Conservation (phyloP, 1,140 invertebrate species). For the Apis florea region DNA sequence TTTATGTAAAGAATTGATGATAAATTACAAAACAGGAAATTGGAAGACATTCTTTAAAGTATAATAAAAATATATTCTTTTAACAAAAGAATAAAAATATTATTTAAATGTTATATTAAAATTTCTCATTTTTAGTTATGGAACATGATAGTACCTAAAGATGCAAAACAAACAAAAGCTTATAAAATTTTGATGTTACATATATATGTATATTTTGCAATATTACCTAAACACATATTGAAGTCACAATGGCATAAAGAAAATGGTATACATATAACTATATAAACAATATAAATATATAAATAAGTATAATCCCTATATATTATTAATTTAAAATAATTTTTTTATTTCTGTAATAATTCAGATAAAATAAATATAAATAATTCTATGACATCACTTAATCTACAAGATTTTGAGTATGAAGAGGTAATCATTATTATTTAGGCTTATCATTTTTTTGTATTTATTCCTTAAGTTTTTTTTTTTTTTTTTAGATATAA, state of each 20-base stretch:
- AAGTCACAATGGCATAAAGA: slow-evolving; percentile 28
- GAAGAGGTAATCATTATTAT: slow-evolving; percentile 39
- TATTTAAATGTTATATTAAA: neutral
- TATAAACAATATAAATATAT: slow-evolving; percentile 3
- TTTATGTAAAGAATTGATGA: slow-evolving; percentile 39
- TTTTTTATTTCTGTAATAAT: slow-evolving; percentile 19
- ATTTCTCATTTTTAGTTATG: slow-evolving; percentile 58
- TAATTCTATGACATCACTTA: neutral
- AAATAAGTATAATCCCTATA: neutral
- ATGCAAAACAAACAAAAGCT: slow-evolving; percentile 53
- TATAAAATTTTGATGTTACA: slow-evolving; percentile 67
- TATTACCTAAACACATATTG: slow-evolving; percentile 58
- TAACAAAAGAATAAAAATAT: neutral
- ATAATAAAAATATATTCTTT: slow-evolving; percentile 17
- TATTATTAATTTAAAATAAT: slow-evolving; percentile 9
- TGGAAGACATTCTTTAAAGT: slow-evolving; percentile 66
- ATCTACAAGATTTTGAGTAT: neutral
- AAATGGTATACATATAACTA: slow-evolving; percentile 41
- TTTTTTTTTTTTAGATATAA: neutral
- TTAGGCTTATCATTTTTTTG: neutral
- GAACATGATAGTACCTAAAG: slow-evolving; percentile 54
- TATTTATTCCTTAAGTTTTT: neutral
- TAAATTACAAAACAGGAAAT: slow-evolving; percentile 54
- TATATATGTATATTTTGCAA: slow-evolving; percentile 65
- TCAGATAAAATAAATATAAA: slow-evolving; percentile 18